phyloP scores from a whole-genome alignment of 1,140 invertebrate genomes.

The Drosophila varians region DNA sequence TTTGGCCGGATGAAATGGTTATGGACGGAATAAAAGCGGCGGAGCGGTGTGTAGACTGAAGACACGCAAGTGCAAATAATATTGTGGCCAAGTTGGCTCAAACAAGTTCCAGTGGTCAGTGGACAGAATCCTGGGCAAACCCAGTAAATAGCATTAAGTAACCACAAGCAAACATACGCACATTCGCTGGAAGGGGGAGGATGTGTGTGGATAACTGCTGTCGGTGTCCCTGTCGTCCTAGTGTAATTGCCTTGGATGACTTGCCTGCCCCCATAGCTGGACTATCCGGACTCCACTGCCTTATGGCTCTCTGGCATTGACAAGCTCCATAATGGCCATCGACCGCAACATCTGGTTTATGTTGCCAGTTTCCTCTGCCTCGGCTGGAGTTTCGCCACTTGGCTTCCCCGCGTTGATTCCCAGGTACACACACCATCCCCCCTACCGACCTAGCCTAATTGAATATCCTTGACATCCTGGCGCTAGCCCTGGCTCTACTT shows the following conservation, averaged over 20 bases:
- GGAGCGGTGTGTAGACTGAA: slow-evolving; percentile 8
- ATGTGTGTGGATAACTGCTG: slow-evolving; percentile 53
- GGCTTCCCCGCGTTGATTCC: slow-evolving; percentile 48
- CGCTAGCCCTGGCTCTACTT: neutral
- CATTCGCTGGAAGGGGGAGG: neutral
- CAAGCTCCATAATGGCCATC: slow-evolving; percentile 78
- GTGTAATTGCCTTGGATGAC: slow-evolving; percentile 69
- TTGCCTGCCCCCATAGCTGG: neutral
- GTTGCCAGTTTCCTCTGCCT: slow-evolving; percentile 33
- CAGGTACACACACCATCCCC: slow-evolving; percentile 35
- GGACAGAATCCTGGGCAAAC: slow-evolving; percentile 43
- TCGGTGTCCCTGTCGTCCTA: slow-evolving; percentile 58
- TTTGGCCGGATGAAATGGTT: slow-evolving; percentile 44
- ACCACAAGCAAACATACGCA: slow-evolving; percentile 53
- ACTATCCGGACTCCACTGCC: neutral
- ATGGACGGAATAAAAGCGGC: slow-evolving; percentile 33
- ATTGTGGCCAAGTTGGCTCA: slow-evolving; percentile 74
- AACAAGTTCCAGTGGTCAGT: slow-evolving; percentile 39
- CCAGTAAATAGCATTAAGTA: slow-evolving; percentile 69
- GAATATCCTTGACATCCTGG: slow-evolving; percentile 43
- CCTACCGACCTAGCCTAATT: slow-evolving; percentile 55
- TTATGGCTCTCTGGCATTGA: slow-evolving; percentile 59
- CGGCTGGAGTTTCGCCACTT: slow-evolving; percentile 13
- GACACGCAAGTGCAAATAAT: slow-evolving; percentile 69
- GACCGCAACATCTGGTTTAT: slow-evolving; percentile 77